A percentile compares a stretch with the other conserved stretches of the same genome.
phyloP scores from a whole-genome alignment of 2,888 invertebrate species.

The Andricus quercusramuli region DNA sequence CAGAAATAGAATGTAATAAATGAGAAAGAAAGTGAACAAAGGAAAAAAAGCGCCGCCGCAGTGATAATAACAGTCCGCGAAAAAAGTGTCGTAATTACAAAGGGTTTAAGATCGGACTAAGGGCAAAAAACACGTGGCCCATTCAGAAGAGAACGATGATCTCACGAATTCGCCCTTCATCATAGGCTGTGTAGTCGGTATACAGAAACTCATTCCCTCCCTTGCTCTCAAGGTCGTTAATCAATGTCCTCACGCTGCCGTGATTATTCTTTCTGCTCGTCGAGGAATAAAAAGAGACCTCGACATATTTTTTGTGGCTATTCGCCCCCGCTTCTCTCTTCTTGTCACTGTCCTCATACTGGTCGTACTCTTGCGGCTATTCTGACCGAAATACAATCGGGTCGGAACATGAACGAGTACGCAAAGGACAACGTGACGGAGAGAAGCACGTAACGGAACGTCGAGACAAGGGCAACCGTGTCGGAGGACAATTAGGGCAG shows the following conservation, averaged over 20 bases:
- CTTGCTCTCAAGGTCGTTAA: conserved; percentile 43
- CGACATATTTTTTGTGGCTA: neutral
- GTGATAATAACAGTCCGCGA: conserved; percentile 21
- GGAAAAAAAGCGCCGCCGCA: neutral
- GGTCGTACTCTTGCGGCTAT: neutral
- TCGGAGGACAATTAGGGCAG: conserved; percentile 65
- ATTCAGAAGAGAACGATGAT: conserved; percentile 24
- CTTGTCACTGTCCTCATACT: neutral
- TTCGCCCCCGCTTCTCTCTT: neutral
- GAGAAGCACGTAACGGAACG: conserved; percentile 1
- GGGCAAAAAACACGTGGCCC: conserved; percentile 21
- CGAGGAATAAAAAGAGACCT: conserved; percentile 17
- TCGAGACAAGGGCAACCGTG: conserved; percentile 21
- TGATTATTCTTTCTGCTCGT: conserved; percentile 52
- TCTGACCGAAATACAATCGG: neutral
- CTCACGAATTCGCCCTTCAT: neutral
- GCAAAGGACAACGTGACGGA: conserved; percentile 4
- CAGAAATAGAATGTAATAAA: neutral
- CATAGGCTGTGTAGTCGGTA: conserved; percentile 7
- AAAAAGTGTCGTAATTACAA: conserved; percentile 34
- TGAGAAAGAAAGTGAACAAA: neutral
- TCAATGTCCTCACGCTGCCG: conserved; percentile 48
- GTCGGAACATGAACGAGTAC: neutral
- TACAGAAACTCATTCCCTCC: conserved; percentile 32
- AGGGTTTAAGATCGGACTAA: conserved; percentile 28